These are phyloP conservation scores for Tricholauxania praeusta DNA, from an alignment of 2,888 invertebrate species.

Conservation along the genomic window DNA sequence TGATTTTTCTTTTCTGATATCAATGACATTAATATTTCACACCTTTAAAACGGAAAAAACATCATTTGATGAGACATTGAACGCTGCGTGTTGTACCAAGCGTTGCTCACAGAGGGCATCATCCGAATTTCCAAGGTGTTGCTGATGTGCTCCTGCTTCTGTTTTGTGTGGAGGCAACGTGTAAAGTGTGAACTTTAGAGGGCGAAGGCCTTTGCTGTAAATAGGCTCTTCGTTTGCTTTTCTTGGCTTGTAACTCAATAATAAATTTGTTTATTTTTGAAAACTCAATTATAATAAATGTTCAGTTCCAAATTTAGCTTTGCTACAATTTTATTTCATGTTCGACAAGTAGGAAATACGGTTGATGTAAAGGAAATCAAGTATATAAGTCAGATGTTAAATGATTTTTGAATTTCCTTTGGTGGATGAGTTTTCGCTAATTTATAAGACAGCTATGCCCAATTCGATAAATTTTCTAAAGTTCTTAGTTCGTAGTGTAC, in stretches of 20 bases:
- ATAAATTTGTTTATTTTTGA: conserved; percentile 26
- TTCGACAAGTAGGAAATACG: too few relatives aligned
- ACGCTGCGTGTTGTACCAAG: background rate
- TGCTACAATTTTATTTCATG: too few relatives aligned
- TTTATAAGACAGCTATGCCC: too few relatives aligned
- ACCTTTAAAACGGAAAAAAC: background rate
- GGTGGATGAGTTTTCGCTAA: too few relatives aligned
- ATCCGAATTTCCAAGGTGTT: background rate
- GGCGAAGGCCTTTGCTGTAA: conserved; percentile 2
- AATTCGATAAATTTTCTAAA: too few relatives aligned
- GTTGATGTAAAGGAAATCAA: too few relatives aligned
- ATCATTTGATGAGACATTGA: background rate
- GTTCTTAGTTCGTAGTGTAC: too few relatives aligned
- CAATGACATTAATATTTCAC: conserved; percentile 25
- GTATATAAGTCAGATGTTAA: too few relatives aligned
- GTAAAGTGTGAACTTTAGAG: background rate
- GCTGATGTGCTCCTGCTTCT: background rate
- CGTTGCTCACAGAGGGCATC: background rate
- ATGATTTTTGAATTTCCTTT: too few relatives aligned
- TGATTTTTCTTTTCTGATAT: conserved; percentile 3
- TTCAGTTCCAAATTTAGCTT: background rate
- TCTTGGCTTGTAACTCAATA: background rate
- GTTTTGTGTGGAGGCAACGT: background rate
- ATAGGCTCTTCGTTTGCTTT: too few relatives aligned
- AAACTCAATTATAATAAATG: background rate